Percentiles rank a stretch among this genome's conserved stretches.
These are phyloP conservation scores for Sarcophaga peregrina DNA, from an alignment of 1,140 invertebrate genomes.

Conservation along the genomic window DNA sequence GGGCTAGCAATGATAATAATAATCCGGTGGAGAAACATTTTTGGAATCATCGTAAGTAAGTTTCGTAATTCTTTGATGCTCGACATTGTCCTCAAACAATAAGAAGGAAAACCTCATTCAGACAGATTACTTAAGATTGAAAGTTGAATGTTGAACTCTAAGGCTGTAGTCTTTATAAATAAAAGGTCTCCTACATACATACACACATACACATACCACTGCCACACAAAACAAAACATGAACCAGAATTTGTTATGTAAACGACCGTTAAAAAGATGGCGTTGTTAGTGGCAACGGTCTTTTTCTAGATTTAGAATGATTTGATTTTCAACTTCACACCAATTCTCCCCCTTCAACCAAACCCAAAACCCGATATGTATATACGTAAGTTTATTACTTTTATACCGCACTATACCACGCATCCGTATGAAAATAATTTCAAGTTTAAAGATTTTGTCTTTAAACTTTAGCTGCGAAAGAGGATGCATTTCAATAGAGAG, in stretches of 20 bases:
- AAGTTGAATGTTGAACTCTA: constrained; percentile 13
- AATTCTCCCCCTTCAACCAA: neutral
- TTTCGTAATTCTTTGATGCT: constrained; percentile 21
- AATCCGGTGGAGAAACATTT: neutral
- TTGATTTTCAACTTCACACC: neutral
- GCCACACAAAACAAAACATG: neutral
- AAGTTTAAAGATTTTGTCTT: constrained; percentile 15
- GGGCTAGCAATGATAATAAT: neutral
- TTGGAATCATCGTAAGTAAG: constrained; percentile 6
- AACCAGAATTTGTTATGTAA: constrained; percentile 37
- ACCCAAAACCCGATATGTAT: neutral
- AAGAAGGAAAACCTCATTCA: constrained; percentile 18
- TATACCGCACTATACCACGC: too few relatives aligned
- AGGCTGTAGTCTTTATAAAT: too few relatives aligned
- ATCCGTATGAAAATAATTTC: constrained; percentile 8
- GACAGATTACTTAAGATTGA: constrained; percentile 40
- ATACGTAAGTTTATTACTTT: neutral
- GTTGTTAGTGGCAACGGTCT: neutral
- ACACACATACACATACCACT: too few relatives aligned
- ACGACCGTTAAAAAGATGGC: constrained; percentile 33
- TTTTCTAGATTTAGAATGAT: neutral
- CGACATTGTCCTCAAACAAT: neutral
- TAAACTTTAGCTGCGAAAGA: neutral
- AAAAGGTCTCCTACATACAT: neutral
- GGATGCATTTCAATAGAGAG: neutral